Conservation (phyloP, 1,140 invertebrate genomes). For the Drosophila sucinea region DNA sequence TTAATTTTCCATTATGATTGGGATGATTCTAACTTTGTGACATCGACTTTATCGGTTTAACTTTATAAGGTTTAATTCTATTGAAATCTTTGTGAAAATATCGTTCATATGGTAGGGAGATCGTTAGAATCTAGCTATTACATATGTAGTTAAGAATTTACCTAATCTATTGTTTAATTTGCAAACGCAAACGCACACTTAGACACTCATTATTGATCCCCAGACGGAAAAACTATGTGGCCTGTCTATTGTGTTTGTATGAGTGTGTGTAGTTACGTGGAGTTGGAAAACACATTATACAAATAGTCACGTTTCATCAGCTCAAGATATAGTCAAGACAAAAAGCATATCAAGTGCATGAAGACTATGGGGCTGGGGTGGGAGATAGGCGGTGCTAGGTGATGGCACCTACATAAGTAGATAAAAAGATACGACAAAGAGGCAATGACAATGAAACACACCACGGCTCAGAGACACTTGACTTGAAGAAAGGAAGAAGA, state of each 20-base stretch:
- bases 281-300: constrained; percentile 39
- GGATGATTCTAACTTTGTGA: too few relatives aligned
- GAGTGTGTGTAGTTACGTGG: constrained; percentile 1
- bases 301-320: constrained; percentile 62
- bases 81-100: not conserved
- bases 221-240: not conserved
- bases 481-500: constrained; percentile 30
- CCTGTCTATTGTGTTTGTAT: not conserved
- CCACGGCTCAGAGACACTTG: constrained; percentile 50
- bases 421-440: constrained; percentile 64
- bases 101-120: not conserved
- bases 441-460: constrained; percentile 37
- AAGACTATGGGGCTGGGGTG: not conserved
- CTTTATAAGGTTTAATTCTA: too few relatives aligned
- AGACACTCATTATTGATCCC: constrained; percentile 5
- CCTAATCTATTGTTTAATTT: constrained; percentile 1
- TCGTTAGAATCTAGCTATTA: not conserved
- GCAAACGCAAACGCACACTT: too few relatives aligned
- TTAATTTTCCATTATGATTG: too few relatives aligned
- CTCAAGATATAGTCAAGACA: constrained; percentile 30
- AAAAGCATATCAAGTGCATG: constrained; percentile 66
- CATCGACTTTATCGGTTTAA: too few relatives aligned
- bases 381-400: constrained; percentile 13
- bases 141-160: not conserved
- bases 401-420: constrained; percentile 45